Evolutionary conservation across 2,113 vertebrate genomes (phyloP).

Genomic region (Hemiscyllium ocellatum): DNA sequence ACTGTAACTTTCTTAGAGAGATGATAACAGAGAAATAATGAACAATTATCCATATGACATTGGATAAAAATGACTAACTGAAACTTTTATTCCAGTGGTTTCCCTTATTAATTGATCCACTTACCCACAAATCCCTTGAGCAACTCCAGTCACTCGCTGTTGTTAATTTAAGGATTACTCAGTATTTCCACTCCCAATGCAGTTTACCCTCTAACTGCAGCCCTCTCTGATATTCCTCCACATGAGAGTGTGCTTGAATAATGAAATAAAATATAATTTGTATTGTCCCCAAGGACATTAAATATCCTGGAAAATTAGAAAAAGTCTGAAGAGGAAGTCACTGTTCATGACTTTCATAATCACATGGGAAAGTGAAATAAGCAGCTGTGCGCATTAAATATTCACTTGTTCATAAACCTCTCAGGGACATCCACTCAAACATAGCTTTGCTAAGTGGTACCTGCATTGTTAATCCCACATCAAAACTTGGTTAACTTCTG

Average conservation of each 20-base stretch:
- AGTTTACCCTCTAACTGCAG: background rate
- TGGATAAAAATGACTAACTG: background rate
- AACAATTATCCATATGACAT: background rate
- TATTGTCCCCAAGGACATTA: background rate
- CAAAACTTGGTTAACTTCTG: background rate
- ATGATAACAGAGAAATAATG: background rate
- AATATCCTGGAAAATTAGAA: slow-evolving; percentile 2
- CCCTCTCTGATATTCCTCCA: background rate
- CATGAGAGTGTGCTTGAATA: background rate
- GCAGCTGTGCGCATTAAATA: background rate
- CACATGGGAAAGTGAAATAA: background rate
- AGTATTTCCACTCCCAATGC: background rate
- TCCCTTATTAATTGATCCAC: background rate
- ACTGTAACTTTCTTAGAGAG: background rate
- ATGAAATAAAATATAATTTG: background rate
- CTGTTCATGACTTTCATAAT: background rate
- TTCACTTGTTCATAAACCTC: background rate
- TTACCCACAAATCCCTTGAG: background rate
- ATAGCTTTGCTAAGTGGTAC: background rate
- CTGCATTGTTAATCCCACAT: background rate
- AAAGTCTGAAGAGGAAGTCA: background rate
- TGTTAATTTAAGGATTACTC: background rate
- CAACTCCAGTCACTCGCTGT: background rate
- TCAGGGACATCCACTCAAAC: background rate
- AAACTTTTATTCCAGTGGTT: background rate